Evolutionary conservation across 2,888 invertebrate genomes (phyloP).

Genomic region (Pimpla rufipes): DNA sequence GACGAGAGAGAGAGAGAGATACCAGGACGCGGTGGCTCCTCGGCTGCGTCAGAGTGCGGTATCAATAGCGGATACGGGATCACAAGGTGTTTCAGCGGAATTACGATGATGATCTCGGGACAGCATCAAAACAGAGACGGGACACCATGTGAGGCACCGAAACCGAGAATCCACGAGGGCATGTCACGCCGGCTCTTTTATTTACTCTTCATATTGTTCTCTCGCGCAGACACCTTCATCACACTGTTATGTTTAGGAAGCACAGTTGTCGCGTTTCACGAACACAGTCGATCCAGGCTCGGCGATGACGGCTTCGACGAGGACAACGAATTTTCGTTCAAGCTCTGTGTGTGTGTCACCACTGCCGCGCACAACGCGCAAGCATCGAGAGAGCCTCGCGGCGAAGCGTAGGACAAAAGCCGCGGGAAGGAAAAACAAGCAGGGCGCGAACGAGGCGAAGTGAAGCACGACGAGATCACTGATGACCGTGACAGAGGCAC

Average conservation of each 20-base stretch:
- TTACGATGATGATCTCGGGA: slow-evolving; percentile 14
- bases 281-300: not conserved
- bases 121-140: slow-evolving; percentile 33
- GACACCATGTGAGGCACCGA: slow-evolving; percentile 35
- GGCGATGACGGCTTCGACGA: not conserved
- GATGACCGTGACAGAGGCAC: slow-evolving; percentile 45
- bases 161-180: not conserved
- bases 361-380: not conserved
- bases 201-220: slow-evolving; percentile 1
- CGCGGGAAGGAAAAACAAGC: not conserved
- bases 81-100: not conserved
- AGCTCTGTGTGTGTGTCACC: too few species aligned
- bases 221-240: not conserved
- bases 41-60: slow-evolving; percentile 7
- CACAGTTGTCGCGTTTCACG: not conserved
- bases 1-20: too few species aligned
- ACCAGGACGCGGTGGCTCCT: slow-evolving; percentile 9
- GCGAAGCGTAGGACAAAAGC: not conserved
- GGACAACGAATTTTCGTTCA: not conserved
- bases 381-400: not conserved
- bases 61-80: not conserved
- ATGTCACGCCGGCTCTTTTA: slow-evolving; percentile 16
- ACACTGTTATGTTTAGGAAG: not conserved
- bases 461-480: slow-evolving; percentile 14
- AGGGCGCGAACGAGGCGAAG: not conserved